A percentile compares a stretch with the other conserved stretches of the same genome.
Evolutionary conservation across 2,113 vertebrate genomes (phyloP).

Genomic region (Paradisaea rubra): DNA sequence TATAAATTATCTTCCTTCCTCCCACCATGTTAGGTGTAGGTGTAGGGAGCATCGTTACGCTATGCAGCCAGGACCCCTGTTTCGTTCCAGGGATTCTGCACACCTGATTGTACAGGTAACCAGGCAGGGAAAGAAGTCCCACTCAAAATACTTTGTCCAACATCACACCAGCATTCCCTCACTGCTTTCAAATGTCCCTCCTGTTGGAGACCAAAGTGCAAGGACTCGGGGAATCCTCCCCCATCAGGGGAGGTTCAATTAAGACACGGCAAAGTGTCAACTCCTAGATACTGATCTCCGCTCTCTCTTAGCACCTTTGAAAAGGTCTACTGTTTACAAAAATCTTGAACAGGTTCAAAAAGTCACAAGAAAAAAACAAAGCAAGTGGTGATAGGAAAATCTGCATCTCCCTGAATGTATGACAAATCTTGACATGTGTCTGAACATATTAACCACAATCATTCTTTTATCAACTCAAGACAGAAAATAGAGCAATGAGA

Average conservation of each 20-base stretch:
- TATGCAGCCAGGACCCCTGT: neutral
- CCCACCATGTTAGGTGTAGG: neutral
- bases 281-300: neutral
- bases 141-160: neutral
- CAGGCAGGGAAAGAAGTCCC: neutral
- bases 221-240: no score
- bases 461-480: neutral
- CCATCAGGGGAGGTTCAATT: no score
- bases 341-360: neutral
- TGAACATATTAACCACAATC: conserved; percentile 7
- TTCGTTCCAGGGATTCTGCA: neutral
- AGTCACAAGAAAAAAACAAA: conserved; percentile 21
- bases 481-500: neutral
- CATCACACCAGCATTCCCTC: neutral
- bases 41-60: neutral
- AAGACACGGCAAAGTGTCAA: no score
- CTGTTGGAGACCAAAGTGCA: no score
- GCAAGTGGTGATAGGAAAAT: conserved; percentile 5
- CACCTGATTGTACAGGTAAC: neutral
- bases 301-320: neutral
- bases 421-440: neutral
- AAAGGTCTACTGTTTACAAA: neutral
- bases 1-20: neutral
- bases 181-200: neutral
- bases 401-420: neutral